Conservation (phyloP, 2,888 invertebrate genomes). For the Napeogenes sylphis region DNA sequence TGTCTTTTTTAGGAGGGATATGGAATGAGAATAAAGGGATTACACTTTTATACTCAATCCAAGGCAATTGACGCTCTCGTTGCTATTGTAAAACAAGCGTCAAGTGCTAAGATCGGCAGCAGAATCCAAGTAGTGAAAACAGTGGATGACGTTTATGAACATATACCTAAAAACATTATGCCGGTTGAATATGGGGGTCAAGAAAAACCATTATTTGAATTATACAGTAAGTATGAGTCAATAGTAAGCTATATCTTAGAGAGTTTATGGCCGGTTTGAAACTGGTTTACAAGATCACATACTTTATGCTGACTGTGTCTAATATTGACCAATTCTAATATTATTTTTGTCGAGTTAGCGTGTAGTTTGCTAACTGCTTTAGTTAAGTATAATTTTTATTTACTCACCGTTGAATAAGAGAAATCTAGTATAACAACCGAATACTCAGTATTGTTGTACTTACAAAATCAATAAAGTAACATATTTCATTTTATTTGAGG, state of each 20-base stretch:
- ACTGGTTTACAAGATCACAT: too few relatives aligned
- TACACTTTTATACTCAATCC: conserved; percentile 48
- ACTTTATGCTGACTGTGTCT: too few relatives aligned
- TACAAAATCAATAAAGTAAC: conserved; percentile 9
- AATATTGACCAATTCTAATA: too few relatives aligned
- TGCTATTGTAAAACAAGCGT: conserved; percentile 43
- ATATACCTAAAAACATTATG: conserved; percentile 42
- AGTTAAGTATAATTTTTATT: too few relatives aligned
- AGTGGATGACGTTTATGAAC: conserved; percentile 38
- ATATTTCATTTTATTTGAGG: neutral
- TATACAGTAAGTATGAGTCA: conserved; percentile 39
- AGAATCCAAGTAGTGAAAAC: conserved; percentile 44
- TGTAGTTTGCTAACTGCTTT: too few relatives aligned
- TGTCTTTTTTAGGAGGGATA: conserved; percentile 46
- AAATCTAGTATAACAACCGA: too few relatives aligned
- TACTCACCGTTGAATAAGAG: too few relatives aligned
- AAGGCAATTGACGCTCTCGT: conserved; percentile 44
- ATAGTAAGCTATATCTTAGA: neutral
- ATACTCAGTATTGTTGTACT: neutral
- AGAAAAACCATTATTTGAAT: conserved; percentile 37
- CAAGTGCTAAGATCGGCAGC: conserved; percentile 45
- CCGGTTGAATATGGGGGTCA: conserved; percentile 56
- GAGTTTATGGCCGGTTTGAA: neutral
- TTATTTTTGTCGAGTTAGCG: too few relatives aligned
- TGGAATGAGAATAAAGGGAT: conserved; percentile 49